Conservation (phyloP, 2,888 invertebrate genomes). For the Strigamia maritima region DNA sequence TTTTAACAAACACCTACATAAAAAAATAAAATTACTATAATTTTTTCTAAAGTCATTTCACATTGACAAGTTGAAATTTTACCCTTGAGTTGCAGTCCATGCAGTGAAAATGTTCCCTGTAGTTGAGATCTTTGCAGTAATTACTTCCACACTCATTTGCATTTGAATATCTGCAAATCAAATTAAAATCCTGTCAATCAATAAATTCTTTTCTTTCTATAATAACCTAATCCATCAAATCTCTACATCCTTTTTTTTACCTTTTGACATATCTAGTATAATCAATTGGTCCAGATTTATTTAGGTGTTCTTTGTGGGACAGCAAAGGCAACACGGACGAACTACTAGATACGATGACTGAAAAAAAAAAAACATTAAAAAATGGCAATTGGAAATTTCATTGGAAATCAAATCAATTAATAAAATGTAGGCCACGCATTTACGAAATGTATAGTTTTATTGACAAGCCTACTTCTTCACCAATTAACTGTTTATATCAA, state of each 20-base stretch:
- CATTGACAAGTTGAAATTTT: conserved; percentile 40
- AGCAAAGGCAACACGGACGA: conserved; percentile 7
- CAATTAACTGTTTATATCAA: not conserved
- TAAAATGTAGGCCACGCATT: not conserved
- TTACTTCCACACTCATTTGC: conserved; percentile 78
- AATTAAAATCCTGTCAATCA: conserved; percentile 8
- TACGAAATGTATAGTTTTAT: not conserved
- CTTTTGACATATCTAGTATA: conserved; percentile 86
- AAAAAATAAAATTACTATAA: conserved; percentile 30
- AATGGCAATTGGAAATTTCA: not conserved
- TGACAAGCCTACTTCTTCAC: not conserved
- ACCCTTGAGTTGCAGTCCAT: conserved; percentile 68
- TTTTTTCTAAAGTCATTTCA: conserved; percentile 37
- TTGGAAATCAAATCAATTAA: not conserved
- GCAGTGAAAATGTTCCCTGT: conserved; percentile 94
- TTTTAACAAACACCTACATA: conserved; percentile 80
- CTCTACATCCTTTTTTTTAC: conserved; percentile 43
- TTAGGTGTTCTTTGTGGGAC: conserved; percentile 40
- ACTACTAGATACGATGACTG: conserved; percentile 35
- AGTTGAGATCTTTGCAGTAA: conserved; percentile 82
- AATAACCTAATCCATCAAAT: not conserved
- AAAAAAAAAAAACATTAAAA: not conserved
- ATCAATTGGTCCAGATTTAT: conserved; percentile 61
- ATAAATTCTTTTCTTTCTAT: not conserved
- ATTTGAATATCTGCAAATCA: conserved; percentile 61